These are phyloP conservation scores for Patella ulyssiponensis DNA, from an alignment of 2,888 invertebrate species.

Conservation along the genomic window DNA sequence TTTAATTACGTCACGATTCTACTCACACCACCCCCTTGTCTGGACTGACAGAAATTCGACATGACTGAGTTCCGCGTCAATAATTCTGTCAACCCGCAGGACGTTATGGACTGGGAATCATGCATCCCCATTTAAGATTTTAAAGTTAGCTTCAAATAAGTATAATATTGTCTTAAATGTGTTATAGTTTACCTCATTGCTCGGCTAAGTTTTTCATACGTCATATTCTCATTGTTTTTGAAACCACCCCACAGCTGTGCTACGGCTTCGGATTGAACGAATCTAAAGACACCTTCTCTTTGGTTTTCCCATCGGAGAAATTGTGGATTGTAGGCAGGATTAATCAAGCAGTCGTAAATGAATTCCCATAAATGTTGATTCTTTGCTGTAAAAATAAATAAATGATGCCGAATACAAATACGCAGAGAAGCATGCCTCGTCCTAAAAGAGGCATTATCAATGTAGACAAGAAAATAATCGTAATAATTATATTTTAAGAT, in stretches of 20 bases:
- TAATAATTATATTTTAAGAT: too few relatives aligned
- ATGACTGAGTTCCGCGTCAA: too few relatives aligned
- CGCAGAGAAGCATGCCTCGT: background rate
- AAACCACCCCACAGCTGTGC: constrained; percentile 89
- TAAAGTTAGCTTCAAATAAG: constrained; percentile 4
- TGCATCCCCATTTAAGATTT: constrained; percentile 1
- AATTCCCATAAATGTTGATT: constrained; percentile 83
- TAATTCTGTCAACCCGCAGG: too few relatives aligned
- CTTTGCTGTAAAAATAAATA: constrained; percentile 34
- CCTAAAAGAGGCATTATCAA: too few relatives aligned
- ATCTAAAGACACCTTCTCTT: constrained; percentile 87
- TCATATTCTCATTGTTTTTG: constrained; percentile 91
- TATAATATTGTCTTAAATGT: too few relatives aligned
- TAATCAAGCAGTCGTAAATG: constrained; percentile 84
- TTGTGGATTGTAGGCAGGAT: constrained; percentile 84
- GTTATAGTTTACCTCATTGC: constrained; percentile 82
- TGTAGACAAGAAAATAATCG: too few relatives aligned
- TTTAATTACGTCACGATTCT: too few relatives aligned
- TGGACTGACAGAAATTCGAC: too few relatives aligned
- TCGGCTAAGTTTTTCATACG: constrained; percentile 91
- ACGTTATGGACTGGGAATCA: too few relatives aligned
- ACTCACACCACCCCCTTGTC: too few relatives aligned
- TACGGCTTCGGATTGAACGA: constrained; percentile 90
- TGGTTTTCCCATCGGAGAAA: constrained; percentile 91
- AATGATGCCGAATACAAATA: too few relatives aligned